These are phyloP conservation scores for Cyrtorhinus lividipennis DNA, from an alignment of 1,140 invertebrate species.

Conservation along the genomic window DNA sequence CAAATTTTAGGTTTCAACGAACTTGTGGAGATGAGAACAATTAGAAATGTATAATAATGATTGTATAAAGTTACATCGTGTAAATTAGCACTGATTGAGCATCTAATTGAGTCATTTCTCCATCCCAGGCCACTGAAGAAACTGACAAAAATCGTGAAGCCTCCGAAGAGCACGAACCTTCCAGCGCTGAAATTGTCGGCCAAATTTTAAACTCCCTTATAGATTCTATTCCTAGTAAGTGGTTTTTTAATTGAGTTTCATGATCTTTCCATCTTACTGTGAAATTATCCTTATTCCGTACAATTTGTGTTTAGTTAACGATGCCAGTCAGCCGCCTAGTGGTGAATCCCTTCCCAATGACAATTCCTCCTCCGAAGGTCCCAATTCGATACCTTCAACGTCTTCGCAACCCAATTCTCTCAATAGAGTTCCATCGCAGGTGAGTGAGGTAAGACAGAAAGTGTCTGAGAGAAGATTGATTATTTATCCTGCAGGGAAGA, in stretches of 20 bases:
- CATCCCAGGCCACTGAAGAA: constrained; percentile 19
- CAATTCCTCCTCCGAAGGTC: not conserved
- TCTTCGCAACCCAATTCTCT: constrained; percentile 15
- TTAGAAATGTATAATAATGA: no score
- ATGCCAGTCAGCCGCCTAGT: not conserved
- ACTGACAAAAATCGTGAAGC: constrained; percentile 17
- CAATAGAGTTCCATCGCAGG: constrained; percentile 32
- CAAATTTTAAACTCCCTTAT: constrained; percentile 24
- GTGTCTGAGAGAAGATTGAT: no score
- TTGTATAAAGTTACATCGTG: no score
- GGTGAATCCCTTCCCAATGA: not conserved
- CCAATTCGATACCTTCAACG: not conserved
- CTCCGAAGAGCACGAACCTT: constrained; percentile 5
- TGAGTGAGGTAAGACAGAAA: constrained; percentile 18
- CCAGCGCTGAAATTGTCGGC: constrained; percentile 29
- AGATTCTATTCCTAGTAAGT: constrained; percentile 22
- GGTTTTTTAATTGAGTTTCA: no score
- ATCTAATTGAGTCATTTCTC: no score
- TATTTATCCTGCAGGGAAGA: no score
- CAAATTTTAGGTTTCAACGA: no score
- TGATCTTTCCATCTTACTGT: not conserved
- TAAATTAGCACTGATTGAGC: no score
- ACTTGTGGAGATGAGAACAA: no score
- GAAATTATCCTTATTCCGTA: no score
- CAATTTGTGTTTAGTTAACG: no score